Conservation (phyloP, 1,140 invertebrate species). For the Pseudomyrmex pallidus region DNA sequence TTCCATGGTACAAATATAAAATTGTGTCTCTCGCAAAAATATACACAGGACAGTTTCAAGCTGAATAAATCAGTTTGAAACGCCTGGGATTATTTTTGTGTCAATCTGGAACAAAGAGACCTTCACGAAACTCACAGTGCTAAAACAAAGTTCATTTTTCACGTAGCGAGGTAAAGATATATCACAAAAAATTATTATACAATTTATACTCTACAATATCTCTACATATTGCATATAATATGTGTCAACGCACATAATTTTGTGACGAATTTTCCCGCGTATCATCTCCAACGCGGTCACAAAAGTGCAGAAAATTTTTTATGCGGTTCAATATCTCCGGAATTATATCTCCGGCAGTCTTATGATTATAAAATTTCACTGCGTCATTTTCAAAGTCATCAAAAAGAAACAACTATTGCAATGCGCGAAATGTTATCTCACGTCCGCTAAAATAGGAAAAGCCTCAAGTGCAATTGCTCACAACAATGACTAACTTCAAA, state of each 20-base stretch:
- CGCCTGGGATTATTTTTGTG: not conserved
- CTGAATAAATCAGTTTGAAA: not conserved
- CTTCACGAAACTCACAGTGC: not conserved
- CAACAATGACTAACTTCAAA: not conserved
- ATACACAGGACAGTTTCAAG: not conserved
- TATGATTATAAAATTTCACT: slow-evolving; percentile 44
- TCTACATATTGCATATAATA: not conserved
- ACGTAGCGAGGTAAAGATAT: slow-evolving; percentile 41
- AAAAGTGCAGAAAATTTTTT: not conserved
- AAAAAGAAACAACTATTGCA: not conserved
- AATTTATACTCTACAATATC: slow-evolving; percentile 8
- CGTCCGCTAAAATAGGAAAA: not conserved
- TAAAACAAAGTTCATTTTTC: slow-evolving; percentile 12
- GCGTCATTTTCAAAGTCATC: slow-evolving; percentile 1
- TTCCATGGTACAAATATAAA: not conserved
- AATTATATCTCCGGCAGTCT: slow-evolving; percentile 6
- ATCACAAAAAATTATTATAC: slow-evolving; percentile 39
- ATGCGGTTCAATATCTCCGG: slow-evolving; percentile 16
- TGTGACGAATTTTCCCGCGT: slow-evolving; percentile 1
- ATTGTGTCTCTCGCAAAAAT: slow-evolving; percentile 2
- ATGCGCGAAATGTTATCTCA: not conserved
- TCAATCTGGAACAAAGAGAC: not conserved
- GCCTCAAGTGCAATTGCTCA: not conserved
- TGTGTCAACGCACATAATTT: not conserved
- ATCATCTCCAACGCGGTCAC: slow-evolving; percentile 16